A percentile compares a stretch with the other conserved stretches of the same genome.
These are phyloP conservation scores for Acleris literana DNA, from an alignment of 2,888 invertebrate genomes.

Conservation along the genomic window DNA sequence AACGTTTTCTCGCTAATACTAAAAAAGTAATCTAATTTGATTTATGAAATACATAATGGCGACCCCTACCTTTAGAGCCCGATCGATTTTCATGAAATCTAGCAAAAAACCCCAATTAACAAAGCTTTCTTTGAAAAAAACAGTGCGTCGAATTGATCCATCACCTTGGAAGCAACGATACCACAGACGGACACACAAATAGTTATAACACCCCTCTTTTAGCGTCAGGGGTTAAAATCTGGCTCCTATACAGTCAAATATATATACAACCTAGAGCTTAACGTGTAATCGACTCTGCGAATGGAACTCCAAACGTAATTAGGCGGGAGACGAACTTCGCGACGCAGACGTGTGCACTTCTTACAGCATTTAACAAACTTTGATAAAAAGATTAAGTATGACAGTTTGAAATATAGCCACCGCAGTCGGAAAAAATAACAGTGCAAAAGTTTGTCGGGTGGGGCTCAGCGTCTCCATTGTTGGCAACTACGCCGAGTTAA, in stretches of 20 bases:
- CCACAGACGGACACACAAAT: too few species aligned
- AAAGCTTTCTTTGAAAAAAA: too few species aligned
- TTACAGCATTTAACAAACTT: constrained; percentile 80
- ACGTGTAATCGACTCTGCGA: constrained; percentile 33
- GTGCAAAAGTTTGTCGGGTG: constrained; percentile 71
- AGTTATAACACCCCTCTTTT: too few species aligned
- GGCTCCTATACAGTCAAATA: constrained; percentile 14
- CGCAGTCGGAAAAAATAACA: constrained; percentile 75
- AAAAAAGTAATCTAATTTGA: constrained; percentile 19
- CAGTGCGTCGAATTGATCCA: too few species aligned
- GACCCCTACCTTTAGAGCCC: too few species aligned
- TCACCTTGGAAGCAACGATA: too few species aligned
- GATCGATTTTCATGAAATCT: too few species aligned
- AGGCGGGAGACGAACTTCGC: constrained; percentile 70
- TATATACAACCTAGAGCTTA: constrained; percentile 2
- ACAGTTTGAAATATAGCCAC: constrained; percentile 83
- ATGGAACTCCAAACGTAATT: constrained; percentile 71
- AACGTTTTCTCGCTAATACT: constrained; percentile 4
- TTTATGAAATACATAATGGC: neutral
- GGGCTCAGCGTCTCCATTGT: constrained; percentile 66
- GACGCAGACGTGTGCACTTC: constrained; percentile 77
- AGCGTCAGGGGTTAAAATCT: neutral
- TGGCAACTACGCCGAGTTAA: constrained; percentile 74
- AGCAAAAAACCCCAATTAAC: too few species aligned
- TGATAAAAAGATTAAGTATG: constrained; percentile 84